Base-by-base conservation (phyloP, 2,113 vertebrate species). In the Ceyx cyanopectus region DNA sequence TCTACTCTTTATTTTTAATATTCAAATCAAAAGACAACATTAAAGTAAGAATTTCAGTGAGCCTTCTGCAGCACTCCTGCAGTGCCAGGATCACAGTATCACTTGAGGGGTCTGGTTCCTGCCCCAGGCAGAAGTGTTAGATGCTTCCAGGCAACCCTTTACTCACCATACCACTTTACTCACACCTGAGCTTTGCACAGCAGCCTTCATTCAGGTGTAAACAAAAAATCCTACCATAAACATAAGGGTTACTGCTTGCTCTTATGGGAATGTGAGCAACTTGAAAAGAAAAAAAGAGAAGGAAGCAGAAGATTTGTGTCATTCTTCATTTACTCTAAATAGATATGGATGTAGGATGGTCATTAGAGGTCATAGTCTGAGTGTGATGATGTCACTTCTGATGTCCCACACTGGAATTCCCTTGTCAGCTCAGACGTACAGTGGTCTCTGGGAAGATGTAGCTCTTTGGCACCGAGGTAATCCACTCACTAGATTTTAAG, bases 11-110 rank as follows among this genome's bases (percentile, higher is more conserved):
- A 67, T 32, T 92, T 85, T 88, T 90, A 74, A 60, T 56, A 88
- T 26, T 63, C 1, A 8, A 91, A 93, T 91, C 57, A 94, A 90
- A 91, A 77, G 63, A 29, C 46, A 95, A 91, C 43, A 63, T 81
- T 79, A 85, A 93, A 93, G 68, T n/a, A 60, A 74, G 61, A 86
- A 81, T 61, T 78, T 53, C 50, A 32, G 26, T 24, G 61, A 53
- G 46, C 17, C 37, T 83, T 70, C 65, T 81, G 57, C 50, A 83
- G 57, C 41, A 68, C 16, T 74, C 15, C 29, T 70, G 70, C 41
- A 73, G 43, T 66, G 51, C 41, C 68, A 93, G 63, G 62, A 80
- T 87, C 51, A 29, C 21, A 68, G 32, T 17, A 87, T 18, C 10
- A 23, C 48, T 68, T 74, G 54, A 92, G 57, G 8, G 4, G 3